These are phyloP conservation scores for Synergus itoensis DNA, from an alignment of 2,888 invertebrate species.

Conservation along the genomic window DNA sequence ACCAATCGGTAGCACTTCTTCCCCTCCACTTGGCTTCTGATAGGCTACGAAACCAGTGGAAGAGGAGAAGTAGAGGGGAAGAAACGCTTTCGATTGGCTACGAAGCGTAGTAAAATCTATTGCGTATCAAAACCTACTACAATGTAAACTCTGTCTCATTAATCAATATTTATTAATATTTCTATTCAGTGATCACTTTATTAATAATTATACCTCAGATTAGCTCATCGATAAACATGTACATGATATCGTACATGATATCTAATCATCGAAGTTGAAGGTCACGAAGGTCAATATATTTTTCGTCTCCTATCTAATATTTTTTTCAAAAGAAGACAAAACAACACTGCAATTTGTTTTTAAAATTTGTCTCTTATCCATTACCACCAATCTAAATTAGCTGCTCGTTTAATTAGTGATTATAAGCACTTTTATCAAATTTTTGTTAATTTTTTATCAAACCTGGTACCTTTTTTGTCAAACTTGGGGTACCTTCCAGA, in stretches of 20 bases:
- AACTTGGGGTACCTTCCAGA: neutral
- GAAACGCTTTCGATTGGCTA: no score
- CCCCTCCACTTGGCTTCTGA: no score
- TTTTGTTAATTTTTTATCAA: neutral
- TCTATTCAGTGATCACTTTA: neutral
- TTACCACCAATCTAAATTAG: neutral
- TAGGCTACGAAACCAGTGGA: no score
- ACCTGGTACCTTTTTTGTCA: no score
- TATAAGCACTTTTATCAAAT: neutral
- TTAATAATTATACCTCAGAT: constrained; percentile 1
- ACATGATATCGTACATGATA: neutral
- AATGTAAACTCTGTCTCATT: no score
- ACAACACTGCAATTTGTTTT: neutral
- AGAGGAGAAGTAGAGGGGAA: no score
- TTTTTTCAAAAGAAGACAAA: neutral
- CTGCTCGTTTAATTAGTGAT: neutral
- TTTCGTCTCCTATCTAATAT: neutral
- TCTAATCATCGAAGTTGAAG: neutral
- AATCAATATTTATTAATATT: neutral
- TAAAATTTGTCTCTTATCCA: neutral
- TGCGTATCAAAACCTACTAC: no score
- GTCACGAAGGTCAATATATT: neutral
- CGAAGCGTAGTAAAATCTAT: no score
- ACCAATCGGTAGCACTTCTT: no score
- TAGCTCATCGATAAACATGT: neutral